Base-by-base conservation (phyloP, 2,888 invertebrate genomes). In the Fabriciana adippe region DNA sequence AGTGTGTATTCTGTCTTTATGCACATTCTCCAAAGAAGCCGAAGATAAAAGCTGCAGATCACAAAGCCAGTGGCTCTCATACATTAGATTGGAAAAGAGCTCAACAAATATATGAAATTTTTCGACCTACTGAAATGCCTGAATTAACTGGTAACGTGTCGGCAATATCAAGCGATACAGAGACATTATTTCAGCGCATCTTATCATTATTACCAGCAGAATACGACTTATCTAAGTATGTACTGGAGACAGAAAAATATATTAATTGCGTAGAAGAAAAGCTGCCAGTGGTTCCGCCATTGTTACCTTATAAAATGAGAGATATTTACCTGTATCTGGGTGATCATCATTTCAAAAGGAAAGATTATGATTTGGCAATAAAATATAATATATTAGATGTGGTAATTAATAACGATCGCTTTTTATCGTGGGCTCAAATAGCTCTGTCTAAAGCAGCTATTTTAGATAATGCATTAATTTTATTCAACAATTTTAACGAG, bases 351-450 rank as follows among this genome's bases (percentile, higher is more conserved):
- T 97, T 98, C 80, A 99, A 99, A 86, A 97, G 95, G 80, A 95
- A 96, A 76, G 97, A 97, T 75, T 95, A 94, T 74, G 88, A 90
- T 41, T 94, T 95, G 81, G 96, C 97, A 14, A 94, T 96, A 3
- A 95, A 96, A 79, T 97, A 96, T 85, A 98, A 97, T 82, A 93
- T 95, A 66, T 90, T 96, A 76, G 99, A 99, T 87, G 91, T 99
- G 31, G 95, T 97, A 72, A 93, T 97, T 45, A 96, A 96, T 85
- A 96, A 95, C 1, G 90, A 93, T 64, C 93, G 98, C 62, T 94
- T 98, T 68, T 97, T 98, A 88, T 97, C 99, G 0, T 99, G 99
- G 99, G 98, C 98, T 1, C 96, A 97, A 64, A 94, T 98, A 83
- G 97, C 98, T 0, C 92, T 99, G 71, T 95, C 96, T 0, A 95